Evolutionary conservation across 2,888 invertebrate species (phyloP), one percentile per base, ranked within the genome.

Genomic region (Epicampocera succincta): DNA sequence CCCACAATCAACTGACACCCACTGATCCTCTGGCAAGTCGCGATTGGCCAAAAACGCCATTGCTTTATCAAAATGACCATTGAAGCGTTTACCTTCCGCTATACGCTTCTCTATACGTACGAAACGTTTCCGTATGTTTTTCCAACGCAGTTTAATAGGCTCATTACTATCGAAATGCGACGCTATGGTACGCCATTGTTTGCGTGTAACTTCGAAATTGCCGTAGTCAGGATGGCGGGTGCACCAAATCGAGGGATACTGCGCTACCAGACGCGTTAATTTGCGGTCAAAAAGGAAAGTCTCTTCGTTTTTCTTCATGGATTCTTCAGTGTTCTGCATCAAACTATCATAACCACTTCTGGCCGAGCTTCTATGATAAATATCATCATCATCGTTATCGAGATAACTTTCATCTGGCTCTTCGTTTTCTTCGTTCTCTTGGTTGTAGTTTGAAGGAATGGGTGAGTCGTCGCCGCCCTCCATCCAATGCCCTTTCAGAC

Each of bases 181-280:
- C 8, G 86, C 85, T 29, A 89, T 88, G n/a, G 87, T 88, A n/a
- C 87, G 86, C 89, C 89, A 89, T 58, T 89, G 88, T n/a, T 87
- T 88, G 40, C 87, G 86, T 0, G 89, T 90, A 2, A 89, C 85
- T 38, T 87, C 87, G 60, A 86, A 87, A 29, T 87, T 90, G 13
- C 89, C 90, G 79, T 89, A 89, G 25, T 89, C 90, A 12, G 88
- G 88, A 84, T 89, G 88, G 0, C 86, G 85, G 0, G 89, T 89
- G 63, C 90, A 90, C 89, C 89, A 89, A 50, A 89, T 88, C 2
- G 89, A 89, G 1, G 89, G 89, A 84, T 88, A 89, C 65, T 87
- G 87, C 5, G 89, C 85, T 0, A 89, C 77, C 1, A 89, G 80
- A 0, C 88, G 85, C 0, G 88, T 89, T 12, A 89, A 48, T 54